phyloP scores from a whole-genome alignment of 2,113 vertebrate genomes.

The Nyctibius bracteatus region DNA sequence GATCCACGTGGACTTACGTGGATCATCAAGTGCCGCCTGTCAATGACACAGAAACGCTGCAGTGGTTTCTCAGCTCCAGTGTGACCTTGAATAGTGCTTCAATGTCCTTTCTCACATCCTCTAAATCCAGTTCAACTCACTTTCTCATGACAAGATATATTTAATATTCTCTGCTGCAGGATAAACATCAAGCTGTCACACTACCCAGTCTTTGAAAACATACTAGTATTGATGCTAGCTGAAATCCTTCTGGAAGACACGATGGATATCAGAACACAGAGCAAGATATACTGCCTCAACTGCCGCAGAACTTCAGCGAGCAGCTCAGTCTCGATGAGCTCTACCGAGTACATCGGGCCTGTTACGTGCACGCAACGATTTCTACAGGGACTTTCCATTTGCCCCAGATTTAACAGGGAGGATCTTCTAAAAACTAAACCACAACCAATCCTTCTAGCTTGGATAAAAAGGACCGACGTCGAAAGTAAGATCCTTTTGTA shows the following conservation, averaged over 20 bases:
- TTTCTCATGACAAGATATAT: neutral
- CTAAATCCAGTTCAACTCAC: neutral
- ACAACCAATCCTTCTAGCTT: neutral
- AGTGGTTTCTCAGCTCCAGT: neutral
- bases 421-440: neutral
- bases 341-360: fast-evolving
- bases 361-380: fast-evolving
- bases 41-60: neutral
- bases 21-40: neutral
- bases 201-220: neutral
- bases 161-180: neutral
- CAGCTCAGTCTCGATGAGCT: neutral
- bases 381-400: neutral
- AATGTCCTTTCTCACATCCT: neutral
- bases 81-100: neutral
- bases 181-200: neutral
- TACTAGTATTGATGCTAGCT: neutral
- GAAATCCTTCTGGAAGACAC: neutral
- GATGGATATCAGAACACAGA: neutral
- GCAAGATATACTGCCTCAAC: neutral
- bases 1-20: too few relatives aligned
- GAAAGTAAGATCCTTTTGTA: neutral
- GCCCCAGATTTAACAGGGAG: neutral
- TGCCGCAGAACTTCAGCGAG: neutral
- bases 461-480: neutral